Conservation (phyloP, 1,140 invertebrate genomes). For the Zaprionus gabonicus region DNA sequence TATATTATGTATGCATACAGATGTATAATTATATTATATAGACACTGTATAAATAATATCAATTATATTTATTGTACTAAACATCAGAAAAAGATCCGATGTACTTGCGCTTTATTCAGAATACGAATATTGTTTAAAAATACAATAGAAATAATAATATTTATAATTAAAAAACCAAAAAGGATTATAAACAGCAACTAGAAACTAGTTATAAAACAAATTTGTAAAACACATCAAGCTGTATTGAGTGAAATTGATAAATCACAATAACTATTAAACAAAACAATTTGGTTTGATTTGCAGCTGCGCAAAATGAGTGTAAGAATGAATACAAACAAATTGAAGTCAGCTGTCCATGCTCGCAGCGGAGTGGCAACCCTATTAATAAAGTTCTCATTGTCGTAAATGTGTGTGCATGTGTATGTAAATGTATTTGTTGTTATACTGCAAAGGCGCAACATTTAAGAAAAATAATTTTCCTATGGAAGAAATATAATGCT, state of each 20-base stretch:
- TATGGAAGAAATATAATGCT: neutral
- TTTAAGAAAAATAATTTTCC: constrained; percentile 36
- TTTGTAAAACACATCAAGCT: constrained; percentile 30
- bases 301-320: neutral
- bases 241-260: constrained; percentile 15
- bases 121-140: constrained; percentile 16
- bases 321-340: neutral
- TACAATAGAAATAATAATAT: constrained; percentile 23
- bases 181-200: constrained; percentile 25
- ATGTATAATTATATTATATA: constrained; percentile 21
- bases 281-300: constrained; percentile 18
- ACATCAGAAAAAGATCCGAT: constrained; percentile 20
- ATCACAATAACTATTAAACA: constrained; percentile 35
- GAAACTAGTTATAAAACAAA: constrained; percentile 44
- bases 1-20: constrained; percentile 4
- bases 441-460: constrained; percentile 32
- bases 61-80: constrained; percentile 49
- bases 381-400: neutral
- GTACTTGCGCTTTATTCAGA: constrained; percentile 41
- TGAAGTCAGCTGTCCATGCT: neutral
- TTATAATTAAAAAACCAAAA: constrained; percentile 19
- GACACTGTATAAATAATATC: constrained; percentile 42
- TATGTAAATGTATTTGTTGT: constrained; percentile 23
- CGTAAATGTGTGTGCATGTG: neutral
- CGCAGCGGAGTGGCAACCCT: constrained; percentile 27